Evolutionary conservation across 2,797 vertebrate genomes (phyloP), one percentile per base, ranked within the genome.

Genomic region (Thripadectes ignobilis): DNA sequence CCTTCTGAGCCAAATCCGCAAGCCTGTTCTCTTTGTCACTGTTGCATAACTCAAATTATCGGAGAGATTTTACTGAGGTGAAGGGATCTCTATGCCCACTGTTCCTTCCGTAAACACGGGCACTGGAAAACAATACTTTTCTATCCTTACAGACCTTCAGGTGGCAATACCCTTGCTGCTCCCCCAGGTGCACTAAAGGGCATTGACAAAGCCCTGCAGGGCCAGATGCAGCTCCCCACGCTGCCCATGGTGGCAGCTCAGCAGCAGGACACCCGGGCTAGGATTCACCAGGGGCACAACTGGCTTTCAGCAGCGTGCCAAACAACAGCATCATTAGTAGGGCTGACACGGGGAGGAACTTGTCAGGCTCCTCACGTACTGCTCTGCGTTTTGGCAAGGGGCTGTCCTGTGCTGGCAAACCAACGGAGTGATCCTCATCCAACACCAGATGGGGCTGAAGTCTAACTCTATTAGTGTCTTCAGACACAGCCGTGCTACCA

Each of bases 371-470:
- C 89, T 83, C 77, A 91, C 93, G 74, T 81, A 52, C 84, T 1
- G 27, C 65, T 66, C 80, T 83, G 85, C 59, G 82, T 86, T 93
- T 91, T 89, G 67, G 83, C 71, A 95, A 85, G 58, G 23, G 77
- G 54, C 71, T 74, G 58, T 43, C 51, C 68, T 65, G 12, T 12
- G 88, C 88, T 93, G 85, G 76, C 66, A 73, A 73, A 81, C 38
- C 67, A 27, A 77, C 61, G 91, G n/a, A 95, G 83, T 86, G 83
- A 76, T 93, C 86, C 87, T 30, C 13, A 84, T 92, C 89, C 91
- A 96, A 97, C 98, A 97, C 88, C 97, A 98, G 98, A 96, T 97
- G 98, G 98, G 94, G 98, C 98, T 98, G 94, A 80, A 98, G 96
- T 71, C 96, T 97, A 97, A 97, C 95, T 83, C 89, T 68, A 94